Base-by-base conservation (phyloP, 1,140 invertebrate genomes). In the Anastrepha ludens region DNA sequence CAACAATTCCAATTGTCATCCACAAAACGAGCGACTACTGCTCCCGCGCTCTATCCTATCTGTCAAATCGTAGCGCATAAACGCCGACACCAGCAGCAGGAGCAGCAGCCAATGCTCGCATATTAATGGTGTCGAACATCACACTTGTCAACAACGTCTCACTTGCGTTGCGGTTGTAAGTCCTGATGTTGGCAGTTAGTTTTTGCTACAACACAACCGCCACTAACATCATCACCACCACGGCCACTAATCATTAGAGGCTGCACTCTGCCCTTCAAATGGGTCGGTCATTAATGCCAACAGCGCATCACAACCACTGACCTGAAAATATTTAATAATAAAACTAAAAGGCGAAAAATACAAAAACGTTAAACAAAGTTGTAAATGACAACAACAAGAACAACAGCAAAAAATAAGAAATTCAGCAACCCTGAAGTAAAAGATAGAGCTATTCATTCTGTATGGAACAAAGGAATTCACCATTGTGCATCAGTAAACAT, bases 281-380 rank as follows among this genome's bases (percentile, higher is more conserved):
- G 74, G 74, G n/a, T 81, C 74, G 47, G 2, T 50, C 44, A 81
- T 81, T 81, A 81, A 81, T 81, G 47, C 17, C 41, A 8, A 29
- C 47, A 81, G 74, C 74, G 41, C 64, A 67, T 20, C 64, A 67
- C 55, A 41, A n/a, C 15, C 74, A 81, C 47, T 81, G 74, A 81
- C 74, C 44, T 81, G 47, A 81, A 81, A 81, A 50, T 55, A 81
- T 74, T 74, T 44, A 74, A 74, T 74, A 70, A 70, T 70, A 70
- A n/a, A 47, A 74, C 39, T 13, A 74, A 74, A 74, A 74, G 65
- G 29, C 65, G 39, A 4, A 74, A 74, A 74, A 47, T 74, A 81
- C 15, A 62, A 62, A 62, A 55, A 20, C 6, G n/a, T 50, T 20
- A 29, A 81, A 78, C 64, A 20, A 62, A 62, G n/a, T 15, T 20